phyloP scores from a whole-genome alignment of 2,797 vertebrate genomes.

The Mormyrus proboscirostris region DNA sequence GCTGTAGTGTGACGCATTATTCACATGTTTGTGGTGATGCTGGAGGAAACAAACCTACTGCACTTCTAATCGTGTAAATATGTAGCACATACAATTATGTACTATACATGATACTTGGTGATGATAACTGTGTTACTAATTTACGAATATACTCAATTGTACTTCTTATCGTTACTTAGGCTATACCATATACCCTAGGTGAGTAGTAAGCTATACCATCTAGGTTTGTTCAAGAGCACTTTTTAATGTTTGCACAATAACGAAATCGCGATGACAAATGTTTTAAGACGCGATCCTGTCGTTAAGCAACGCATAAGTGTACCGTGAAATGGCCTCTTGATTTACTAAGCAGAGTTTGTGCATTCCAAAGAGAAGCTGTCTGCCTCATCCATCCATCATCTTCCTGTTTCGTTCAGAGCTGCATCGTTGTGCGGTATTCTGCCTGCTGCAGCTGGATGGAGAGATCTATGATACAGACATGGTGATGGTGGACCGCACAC shows the following conservation, averaged over 20 bases:
- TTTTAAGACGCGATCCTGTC: background rate
- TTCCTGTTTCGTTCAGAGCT: conserved; percentile 58
- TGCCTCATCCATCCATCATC: background rate
- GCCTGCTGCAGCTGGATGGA: conserved; percentile 80
- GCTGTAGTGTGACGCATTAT: background rate
- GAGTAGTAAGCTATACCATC: background rate
- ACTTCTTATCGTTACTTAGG: background rate
- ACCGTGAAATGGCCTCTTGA: background rate
- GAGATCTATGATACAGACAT: conserved; percentile 91
- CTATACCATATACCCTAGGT: background rate
- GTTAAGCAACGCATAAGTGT: background rate
- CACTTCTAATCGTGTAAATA: background rate
- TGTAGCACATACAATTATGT: background rate
- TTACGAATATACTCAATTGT: background rate
- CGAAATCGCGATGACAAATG: background rate
- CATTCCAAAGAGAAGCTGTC: background rate
- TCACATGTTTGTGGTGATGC: background rate
- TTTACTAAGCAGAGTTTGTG: background rate
- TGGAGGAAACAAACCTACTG: background rate
- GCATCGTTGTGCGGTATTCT: conserved; percentile 88
- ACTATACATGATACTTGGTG: background rate
- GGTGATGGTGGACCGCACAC: conserved; percentile 85
- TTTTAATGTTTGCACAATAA: background rate
- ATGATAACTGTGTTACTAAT: background rate
- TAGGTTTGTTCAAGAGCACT: background rate